Evolutionary conservation across 2,888 invertebrate species (phyloP).

Genomic region (Lasioglossum malachurum): DNA sequence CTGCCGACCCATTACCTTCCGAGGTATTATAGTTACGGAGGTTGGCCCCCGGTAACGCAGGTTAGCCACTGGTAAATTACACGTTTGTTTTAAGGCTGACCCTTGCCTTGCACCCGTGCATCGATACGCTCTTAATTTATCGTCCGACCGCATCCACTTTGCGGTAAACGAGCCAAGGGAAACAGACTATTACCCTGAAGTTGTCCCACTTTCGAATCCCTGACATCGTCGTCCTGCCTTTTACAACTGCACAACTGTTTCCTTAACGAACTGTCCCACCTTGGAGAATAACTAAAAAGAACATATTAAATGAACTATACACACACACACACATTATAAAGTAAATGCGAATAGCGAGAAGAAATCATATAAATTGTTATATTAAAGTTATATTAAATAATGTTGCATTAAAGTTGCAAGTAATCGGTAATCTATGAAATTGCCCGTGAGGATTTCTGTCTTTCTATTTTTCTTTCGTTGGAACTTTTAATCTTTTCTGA

Average conservation of each 20-base stretch:
- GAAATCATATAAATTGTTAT: too few species aligned
- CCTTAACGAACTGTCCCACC: too few species aligned
- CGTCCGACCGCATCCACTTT: conserved; percentile 44
- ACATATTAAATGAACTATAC: too few species aligned
- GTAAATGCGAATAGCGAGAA: too few species aligned
- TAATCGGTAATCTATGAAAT: not conserved
- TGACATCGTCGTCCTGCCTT: not conserved
- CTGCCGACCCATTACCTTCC: conserved; percentile 69
- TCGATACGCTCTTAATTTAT: conserved; percentile 77
- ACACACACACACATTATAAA: too few species aligned
- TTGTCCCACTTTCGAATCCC: not conserved
- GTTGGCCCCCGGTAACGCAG: conserved; percentile 70
- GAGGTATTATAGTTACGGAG: conserved; percentile 69
- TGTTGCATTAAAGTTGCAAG: not conserved
- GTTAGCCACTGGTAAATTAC: conserved; percentile 83
- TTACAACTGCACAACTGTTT: not conserved
- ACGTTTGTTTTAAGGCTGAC: conserved; percentile 80
- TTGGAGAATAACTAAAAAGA: too few species aligned
- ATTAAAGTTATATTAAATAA: too few species aligned
- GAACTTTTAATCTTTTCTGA: not conserved
- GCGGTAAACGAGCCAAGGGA: not conserved
- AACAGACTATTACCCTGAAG: not conserved
- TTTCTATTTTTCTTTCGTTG: not conserved
- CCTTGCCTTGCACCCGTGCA: conserved; percentile 67
- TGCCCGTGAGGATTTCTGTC: not conserved